A percentile compares a stretch with the other conserved stretches of the same genome.
phyloP scores from a whole-genome alignment of 2,113 vertebrate genomes.

The Petromus typicus region DNA sequence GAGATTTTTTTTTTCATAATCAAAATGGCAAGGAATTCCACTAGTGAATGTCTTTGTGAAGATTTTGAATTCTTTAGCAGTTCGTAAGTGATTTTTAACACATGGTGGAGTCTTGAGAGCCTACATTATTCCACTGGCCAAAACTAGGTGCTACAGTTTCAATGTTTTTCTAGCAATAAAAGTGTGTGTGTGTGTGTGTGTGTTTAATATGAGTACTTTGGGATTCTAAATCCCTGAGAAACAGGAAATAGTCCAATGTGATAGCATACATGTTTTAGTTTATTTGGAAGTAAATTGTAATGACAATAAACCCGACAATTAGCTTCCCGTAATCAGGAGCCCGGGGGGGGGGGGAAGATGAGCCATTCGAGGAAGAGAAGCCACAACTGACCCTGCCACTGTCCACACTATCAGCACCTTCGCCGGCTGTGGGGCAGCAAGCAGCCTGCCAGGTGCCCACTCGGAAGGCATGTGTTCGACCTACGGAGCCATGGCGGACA shows the following conservation, averaged over 20 bases:
- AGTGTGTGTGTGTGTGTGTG: too few relatives aligned
- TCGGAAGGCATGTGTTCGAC: neutral
- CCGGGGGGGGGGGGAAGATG: neutral
- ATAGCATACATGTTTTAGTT: neutral
- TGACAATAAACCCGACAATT: neutral
- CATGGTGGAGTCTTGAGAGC: neutral
- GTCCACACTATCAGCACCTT: too few relatives aligned
- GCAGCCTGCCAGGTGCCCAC: rapidly evolving
- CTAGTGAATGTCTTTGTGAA: neutral
- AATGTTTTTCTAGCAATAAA: too few relatives aligned
- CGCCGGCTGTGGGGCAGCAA: neutral
- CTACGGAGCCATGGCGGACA: rapidly evolving
- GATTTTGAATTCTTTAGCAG: slow-evolving; percentile 45
- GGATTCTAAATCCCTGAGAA: neutral
- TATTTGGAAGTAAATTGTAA: neutral
- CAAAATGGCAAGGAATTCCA: slow-evolving; percentile 1
- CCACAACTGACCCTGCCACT: neutral
- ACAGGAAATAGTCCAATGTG: neutral
- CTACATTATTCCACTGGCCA: slow-evolving; percentile 5
- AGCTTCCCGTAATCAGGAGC: too few relatives aligned
- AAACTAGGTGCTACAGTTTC: neutral
- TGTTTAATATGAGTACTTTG: neutral
- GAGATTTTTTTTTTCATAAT: slow-evolving; percentile 41
- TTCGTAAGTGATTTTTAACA: neutral
- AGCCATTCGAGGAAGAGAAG: neutral